phyloP scores from a whole-genome alignment of 2,888 invertebrate genomes.

The Hofmannophila pseudospretella region DNA sequence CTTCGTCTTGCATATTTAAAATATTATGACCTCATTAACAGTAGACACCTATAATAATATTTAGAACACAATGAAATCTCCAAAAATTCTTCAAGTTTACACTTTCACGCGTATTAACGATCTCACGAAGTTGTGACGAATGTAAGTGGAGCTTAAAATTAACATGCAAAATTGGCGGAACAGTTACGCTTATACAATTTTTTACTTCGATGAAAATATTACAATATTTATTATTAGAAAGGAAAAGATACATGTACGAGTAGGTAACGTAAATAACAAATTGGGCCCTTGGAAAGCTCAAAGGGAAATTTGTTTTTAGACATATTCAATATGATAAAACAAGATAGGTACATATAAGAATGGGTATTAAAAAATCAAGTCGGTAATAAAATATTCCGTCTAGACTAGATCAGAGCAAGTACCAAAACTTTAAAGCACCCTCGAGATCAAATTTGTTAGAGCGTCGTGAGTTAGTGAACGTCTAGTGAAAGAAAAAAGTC shows the following conservation, averaged over 20 bases:
- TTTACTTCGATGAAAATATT: background rate
- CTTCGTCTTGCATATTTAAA: background rate
- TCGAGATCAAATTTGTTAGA: constrained; percentile 63
- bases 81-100: constrained; percentile 14
- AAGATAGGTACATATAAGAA: too few species aligned
- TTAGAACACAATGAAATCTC: background rate
- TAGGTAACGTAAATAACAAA: background rate
- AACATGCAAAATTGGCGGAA: constrained; percentile 53
- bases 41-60: too few species aligned
- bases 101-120: constrained; percentile 47
- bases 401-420: constrained; percentile 47
- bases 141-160: constrained; percentile 43
- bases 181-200: constrained; percentile 26
- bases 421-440: constrained; percentile 55
- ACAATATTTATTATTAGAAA: background rate
- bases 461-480: constrained; percentile 46
- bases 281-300: background rate
- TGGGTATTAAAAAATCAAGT: too few species aligned
- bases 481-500: constrained; percentile 55
- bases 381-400: constrained; percentile 43
- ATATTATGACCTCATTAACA: background rate
- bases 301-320: too few species aligned
- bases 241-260: too few species aligned
- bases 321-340: too few species aligned
- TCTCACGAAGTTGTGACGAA: constrained; percentile 38